These are phyloP conservation scores for Griposia aprilina DNA, from an alignment of 2,888 invertebrate genomes.

Conservation along the genomic window DNA sequence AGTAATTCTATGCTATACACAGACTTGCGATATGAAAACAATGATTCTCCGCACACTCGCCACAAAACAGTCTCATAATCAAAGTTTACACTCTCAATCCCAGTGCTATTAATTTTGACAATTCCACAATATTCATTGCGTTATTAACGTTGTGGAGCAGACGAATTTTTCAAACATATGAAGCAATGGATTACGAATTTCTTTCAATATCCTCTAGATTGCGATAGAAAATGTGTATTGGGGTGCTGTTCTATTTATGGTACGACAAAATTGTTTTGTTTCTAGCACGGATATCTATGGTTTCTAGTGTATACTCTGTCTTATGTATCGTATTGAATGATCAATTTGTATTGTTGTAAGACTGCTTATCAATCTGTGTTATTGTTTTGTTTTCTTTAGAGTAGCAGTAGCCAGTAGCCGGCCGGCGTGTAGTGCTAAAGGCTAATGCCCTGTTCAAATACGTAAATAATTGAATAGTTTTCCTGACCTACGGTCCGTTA, in stretches of 20 bases:
- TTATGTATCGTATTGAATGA: slow-evolving; percentile 4
- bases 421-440: background rate
- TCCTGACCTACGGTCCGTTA: background rate
- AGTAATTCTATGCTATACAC: too few relatives aligned
- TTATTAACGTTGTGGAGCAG: too few relatives aligned
- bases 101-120: background rate
- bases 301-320: background rate
- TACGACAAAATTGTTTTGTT: background rate
- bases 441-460: background rate
- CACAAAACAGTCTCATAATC: background rate
- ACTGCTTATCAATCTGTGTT: slow-evolving; percentile 20
- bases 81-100: background rate
- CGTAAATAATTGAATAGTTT: background rate
- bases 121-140: background rate
- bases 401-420: background rate
- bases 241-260: background rate
- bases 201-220: background rate
- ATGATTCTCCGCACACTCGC: background rate
- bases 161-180: too few relatives aligned
- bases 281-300: background rate
- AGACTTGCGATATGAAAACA: background rate
- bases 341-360: background rate
- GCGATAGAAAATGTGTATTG: background rate
- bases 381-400: slow-evolving; percentile 41
- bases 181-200: background rate